A percentile compares a stretch with the other conserved stretches of the same genome.
Conservation (phyloP, 2,113 vertebrate species). For the Kobus ellipsiprymnus region DNA sequence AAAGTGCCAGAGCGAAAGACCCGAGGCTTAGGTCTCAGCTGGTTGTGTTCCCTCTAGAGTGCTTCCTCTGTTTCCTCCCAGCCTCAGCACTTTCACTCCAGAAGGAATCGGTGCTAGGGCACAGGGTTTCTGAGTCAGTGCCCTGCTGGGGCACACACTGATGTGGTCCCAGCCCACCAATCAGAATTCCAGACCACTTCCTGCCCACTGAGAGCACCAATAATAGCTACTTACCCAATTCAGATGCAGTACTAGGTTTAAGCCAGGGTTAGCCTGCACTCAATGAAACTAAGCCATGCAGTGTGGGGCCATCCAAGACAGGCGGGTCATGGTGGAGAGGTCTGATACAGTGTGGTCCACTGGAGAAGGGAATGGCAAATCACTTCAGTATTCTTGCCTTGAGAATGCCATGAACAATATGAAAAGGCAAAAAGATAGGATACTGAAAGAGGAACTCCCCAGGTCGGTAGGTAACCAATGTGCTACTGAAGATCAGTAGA, state of each 20-base stretch:
- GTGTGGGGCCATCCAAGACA: fast-evolving
- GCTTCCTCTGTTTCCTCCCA: not conserved
- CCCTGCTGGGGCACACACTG: not conserved
- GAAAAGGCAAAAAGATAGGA: no score
- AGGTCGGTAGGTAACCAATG: no score
- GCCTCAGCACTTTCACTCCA: not conserved
- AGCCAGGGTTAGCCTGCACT: not conserved
- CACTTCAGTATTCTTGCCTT: no score
- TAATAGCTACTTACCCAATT: not conserved
- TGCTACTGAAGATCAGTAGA: no score
- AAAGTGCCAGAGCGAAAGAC: not conserved
- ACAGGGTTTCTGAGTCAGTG: not conserved
- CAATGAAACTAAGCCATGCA: no score
- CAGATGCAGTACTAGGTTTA: not conserved
- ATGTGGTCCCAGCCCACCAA: not conserved
- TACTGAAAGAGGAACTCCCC: no score
- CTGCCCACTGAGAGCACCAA: not conserved
- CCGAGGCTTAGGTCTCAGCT: not conserved
- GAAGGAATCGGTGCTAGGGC: not conserved
- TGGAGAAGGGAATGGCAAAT: no score
- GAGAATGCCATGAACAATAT: no score
- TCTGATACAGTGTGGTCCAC: no score
- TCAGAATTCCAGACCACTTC: not conserved
- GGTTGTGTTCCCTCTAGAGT: not conserved
- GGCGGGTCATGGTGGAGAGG: no score